A percentile compares a stretch with the other conserved stretches of the same genome.
Evolutionary conservation across 2,888 invertebrate species (phyloP).

Genomic region (Malacosoma neustria): DNA sequence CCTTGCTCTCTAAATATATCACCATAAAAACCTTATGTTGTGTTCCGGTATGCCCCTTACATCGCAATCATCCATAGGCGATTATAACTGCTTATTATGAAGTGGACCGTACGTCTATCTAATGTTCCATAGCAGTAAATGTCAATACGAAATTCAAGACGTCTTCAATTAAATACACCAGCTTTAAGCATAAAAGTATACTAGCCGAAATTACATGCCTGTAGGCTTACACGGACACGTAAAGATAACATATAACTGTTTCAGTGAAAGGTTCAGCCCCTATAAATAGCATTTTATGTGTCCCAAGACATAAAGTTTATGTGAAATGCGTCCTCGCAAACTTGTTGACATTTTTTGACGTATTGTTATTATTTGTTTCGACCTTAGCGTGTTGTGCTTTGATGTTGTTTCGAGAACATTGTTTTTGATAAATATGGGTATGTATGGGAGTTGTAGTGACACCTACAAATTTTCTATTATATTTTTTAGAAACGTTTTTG

Average conservation of each 20-base stretch:
- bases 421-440: neutral
- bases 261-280: conserved; percentile 13
- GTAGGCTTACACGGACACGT: conserved; percentile 1
- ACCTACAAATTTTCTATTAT: too few relatives aligned
- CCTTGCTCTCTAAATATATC: too few relatives aligned
- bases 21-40: too few relatives aligned
- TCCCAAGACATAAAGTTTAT: conserved; percentile 7
- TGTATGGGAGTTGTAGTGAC: too few relatives aligned
- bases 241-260: conserved; percentile 9
- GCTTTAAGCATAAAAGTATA: neutral
- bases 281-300: conserved; percentile 19
- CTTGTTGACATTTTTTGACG: conserved; percentile 4
- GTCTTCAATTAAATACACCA: neutral
- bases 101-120: too few relatives aligned
- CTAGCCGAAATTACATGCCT: neutral
- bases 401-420: neutral
- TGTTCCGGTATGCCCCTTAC: too few relatives aligned
- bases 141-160: neutral
- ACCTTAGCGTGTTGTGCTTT: neutral
- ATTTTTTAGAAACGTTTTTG: too few relatives aligned
- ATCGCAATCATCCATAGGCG: too few relatives aligned
- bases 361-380: neutral
- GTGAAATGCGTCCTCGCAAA: conserved; percentile 4
- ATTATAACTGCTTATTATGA: too few relatives aligned
- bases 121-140: too few relatives aligned